Base-by-base conservation (phyloP, 2,888 invertebrate genomes). In the Cheilosia impressa region DNA sequence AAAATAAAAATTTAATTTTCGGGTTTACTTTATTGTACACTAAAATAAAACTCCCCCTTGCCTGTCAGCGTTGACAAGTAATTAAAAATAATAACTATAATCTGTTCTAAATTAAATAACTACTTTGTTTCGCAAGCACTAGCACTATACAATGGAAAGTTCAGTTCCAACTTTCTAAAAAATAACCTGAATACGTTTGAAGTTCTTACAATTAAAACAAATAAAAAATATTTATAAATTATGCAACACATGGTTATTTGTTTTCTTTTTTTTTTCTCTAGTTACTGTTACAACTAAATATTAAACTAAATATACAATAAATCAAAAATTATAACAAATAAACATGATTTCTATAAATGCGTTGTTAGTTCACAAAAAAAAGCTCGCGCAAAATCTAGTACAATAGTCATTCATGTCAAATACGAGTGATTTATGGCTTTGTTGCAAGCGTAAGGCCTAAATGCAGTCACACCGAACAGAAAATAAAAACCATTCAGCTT, bases 141-240 rank as follows among this genome's bases (percentile, higher is more conserved):
- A 66, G 50, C 34, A 63, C 6, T 34, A 53, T 31, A 58, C 52
- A 71, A 75, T 63, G 65, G 63, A 80, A 80, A 80, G 31, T 31
- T 66, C 19, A 6, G 34, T 73, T 73, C 19, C 13, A 71, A 43
- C 43, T 53, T 62, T 72, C 34, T 72, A 68, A 72, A 34, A 50
- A 57, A 50, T 63, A 62, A 73, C 68, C 62, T 27, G 45, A 76
- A 66, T 19, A 17, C 58, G 27, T 57, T 63, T 71, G 31, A 43
- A 77, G 41, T 55, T 75, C 65, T 57, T 65, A 71, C 63, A 73
- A 45, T 38, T 71, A 76, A 68, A 68, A 68, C 65, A 53, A 80
- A 66, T 60, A 75, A 79, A 79, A 75, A 69, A 55, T 78, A 69
- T 73, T 79, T 83, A 83, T 83, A 83, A 83, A 83, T 83, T 79